These are phyloP conservation scores for Danio aesculapii DNA, from an alignment of 2,797 vertebrate species.

Conservation along the genomic window DNA sequence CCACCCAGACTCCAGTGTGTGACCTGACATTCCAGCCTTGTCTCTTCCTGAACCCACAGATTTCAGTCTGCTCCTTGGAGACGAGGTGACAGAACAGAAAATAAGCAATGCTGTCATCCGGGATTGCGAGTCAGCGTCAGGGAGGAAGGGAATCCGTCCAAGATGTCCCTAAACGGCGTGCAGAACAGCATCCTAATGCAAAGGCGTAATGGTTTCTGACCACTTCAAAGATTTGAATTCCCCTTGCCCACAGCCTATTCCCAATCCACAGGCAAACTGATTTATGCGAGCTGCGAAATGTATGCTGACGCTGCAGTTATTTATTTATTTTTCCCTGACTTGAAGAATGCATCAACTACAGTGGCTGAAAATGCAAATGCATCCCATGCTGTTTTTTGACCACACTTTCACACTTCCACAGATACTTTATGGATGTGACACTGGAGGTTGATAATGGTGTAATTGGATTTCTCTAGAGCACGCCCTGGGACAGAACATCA, in stretches of 20 bases:
- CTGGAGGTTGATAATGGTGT: constrained; percentile 31
- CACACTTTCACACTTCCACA: neutral
- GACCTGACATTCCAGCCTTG: constrained; percentile 33
- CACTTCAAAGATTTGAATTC: constrained; percentile 22
- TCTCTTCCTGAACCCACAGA: constrained; percentile 33
- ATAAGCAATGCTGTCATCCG: constrained; percentile 48
- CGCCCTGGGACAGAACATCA: constrained; percentile 26
- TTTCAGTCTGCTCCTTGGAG: constrained; percentile 44
- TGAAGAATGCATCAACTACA: constrained; percentile 35
- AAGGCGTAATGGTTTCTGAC: constrained; percentile 33
- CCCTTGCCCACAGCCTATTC: constrained; percentile 20
- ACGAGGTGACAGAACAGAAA: constrained; percentile 54
- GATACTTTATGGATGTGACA: constrained; percentile 41
- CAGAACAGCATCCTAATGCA: constrained; percentile 11
- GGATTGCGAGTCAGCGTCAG: constrained; percentile 33
- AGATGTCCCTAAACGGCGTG: constrained; percentile 36
- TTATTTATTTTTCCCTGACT: constrained; percentile 7
- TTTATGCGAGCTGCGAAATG: constrained; percentile 23
- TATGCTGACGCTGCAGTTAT: constrained; percentile 24
- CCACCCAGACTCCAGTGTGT: constrained; percentile 22
- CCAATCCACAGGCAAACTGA: constrained; percentile 26
- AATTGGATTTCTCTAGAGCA: constrained; percentile 47
- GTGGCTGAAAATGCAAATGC: constrained; percentile 41
- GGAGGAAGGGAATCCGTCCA: constrained; percentile 31
- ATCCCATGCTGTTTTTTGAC: constrained; percentile 10